These are phyloP conservation scores for Oceanodroma tethys DNA, from an alignment of 2,113 vertebrate genomes.

Conservation along the genomic window DNA sequence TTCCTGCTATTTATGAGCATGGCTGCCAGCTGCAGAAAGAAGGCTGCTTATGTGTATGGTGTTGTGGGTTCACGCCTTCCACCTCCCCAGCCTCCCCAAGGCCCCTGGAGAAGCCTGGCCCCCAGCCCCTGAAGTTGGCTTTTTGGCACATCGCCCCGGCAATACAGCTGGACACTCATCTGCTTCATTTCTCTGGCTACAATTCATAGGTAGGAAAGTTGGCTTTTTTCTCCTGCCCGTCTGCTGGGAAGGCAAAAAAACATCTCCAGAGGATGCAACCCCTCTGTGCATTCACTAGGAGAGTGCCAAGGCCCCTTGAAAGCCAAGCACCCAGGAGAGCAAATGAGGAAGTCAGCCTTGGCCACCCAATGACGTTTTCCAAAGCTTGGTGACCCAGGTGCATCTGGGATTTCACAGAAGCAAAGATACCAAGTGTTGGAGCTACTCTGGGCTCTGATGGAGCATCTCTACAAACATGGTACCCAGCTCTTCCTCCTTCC, in stretches of 20 bases:
- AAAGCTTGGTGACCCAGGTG: not conserved
- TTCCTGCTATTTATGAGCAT: not conserved
- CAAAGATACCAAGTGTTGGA: not conserved
- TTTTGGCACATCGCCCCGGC: not conserved
- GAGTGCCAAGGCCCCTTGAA: not conserved
- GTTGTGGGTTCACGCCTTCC: not conserved
- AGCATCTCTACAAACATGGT: not conserved
- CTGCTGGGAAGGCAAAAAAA: not conserved
- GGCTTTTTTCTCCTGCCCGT: not conserved
- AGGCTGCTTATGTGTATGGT: not conserved
- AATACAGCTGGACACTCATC: not conserved
- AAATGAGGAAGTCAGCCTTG: not conserved
- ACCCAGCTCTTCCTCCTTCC: not conserved
- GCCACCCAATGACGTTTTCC: not conserved
- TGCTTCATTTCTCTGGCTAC: not conserved
- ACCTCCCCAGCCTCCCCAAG: not conserved
- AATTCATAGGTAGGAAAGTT: not conserved
- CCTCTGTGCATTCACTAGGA: not conserved
- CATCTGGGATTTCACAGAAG: not conserved
- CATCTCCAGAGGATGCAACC: not conserved
- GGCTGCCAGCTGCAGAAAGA: not conserved
- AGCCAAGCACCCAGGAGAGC: not conserved
- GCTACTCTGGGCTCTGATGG: not conserved
- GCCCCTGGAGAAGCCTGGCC: not conserved
- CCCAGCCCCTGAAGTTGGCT: not conserved